Conservation (phyloP, 2,113 vertebrate species). For the Hemicordylus capensis region DNA sequence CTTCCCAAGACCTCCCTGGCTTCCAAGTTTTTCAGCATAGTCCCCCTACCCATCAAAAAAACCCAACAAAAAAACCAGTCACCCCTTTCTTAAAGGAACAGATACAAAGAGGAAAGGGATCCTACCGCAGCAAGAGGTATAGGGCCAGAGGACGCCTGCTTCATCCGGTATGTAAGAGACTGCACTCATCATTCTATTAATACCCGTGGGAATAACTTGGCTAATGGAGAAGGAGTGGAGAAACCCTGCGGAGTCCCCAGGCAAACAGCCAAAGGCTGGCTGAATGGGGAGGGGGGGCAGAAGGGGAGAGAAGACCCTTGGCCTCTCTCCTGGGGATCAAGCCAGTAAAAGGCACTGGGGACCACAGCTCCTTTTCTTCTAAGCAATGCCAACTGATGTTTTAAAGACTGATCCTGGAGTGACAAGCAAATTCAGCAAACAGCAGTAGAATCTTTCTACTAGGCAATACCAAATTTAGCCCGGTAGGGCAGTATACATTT, state of each 20-base stretch:
- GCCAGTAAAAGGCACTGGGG: not conserved
- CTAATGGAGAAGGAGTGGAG: not conserved
- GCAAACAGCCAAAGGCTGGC: not conserved
- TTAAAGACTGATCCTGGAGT: not conserved
- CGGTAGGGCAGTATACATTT: not conserved
- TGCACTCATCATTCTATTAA: conserved; percentile 23
- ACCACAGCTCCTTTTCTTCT: not conserved
- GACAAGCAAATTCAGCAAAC: not conserved
- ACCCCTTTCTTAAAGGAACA: not conserved
- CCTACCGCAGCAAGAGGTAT: not conserved
- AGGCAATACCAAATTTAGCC: not conserved
- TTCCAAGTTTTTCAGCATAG: not conserved
- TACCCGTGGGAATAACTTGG: conserved; percentile 22
- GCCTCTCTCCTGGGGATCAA: not conserved
- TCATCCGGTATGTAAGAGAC: not conserved
- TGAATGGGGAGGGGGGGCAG: not conserved
- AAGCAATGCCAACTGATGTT: not conserved
- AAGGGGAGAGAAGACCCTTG: not conserved
- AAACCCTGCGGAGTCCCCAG: not conserved
- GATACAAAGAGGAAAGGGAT: not conserved
- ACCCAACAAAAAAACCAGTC: not conserved
- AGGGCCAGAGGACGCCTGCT: not conserved
- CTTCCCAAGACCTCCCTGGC: not conserved
- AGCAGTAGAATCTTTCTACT: not conserved
- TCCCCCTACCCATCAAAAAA: not conserved